Evolutionary conservation across 2,888 invertebrate genomes (phyloP), one percentile per base, ranked within the genome.

Genomic region (Teinopalpus imperialis): DNA sequence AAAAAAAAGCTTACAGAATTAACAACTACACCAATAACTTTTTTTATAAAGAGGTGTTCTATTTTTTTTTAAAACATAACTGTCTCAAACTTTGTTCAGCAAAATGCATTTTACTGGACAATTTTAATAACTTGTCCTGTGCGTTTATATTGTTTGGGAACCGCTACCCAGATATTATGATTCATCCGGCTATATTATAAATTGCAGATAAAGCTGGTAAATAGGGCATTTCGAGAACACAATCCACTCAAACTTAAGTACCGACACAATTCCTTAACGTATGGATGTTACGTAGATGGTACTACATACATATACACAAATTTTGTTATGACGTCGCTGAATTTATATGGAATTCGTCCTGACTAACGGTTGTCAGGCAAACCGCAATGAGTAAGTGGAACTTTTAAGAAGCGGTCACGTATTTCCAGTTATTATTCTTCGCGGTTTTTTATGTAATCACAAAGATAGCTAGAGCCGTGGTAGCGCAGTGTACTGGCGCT

Each of bases 151-250:
- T 18, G n/a, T 35, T 43, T 43, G 29, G 35, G 43, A 21, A 35
- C 8, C 43, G 13, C 9, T 35, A 14, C 16, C 10, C 47, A 74
- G 76, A 74, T 71, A 65, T 67, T 74, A 77, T 85, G 82, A 85
- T 76, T 83, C 85, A 86, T 82, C 60, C 64, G 56, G 56, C 61
- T 61, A 69, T 69, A 77, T 71, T 72, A 72, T 74, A 74, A 74
- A 69, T 75, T 78, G 66, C 61, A 72, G 83, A 83, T 83, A 81
- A 82, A 79, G 81, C 74, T 76, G 74, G 69, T 72, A 80, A 83
- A 81, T 80, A 75, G 82, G 79, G 72, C 85, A 79, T 73, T 80
- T 75, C 81, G 67, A 66, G 66, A 71, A 67, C 77, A 77, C 78
- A 76, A 74, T 76, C 69, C n/a, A 67, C 50, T 54, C 57, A 66